Evolutionary conservation across 2,888 invertebrate species (phyloP).

Genomic region (Agrochola litura): DNA sequence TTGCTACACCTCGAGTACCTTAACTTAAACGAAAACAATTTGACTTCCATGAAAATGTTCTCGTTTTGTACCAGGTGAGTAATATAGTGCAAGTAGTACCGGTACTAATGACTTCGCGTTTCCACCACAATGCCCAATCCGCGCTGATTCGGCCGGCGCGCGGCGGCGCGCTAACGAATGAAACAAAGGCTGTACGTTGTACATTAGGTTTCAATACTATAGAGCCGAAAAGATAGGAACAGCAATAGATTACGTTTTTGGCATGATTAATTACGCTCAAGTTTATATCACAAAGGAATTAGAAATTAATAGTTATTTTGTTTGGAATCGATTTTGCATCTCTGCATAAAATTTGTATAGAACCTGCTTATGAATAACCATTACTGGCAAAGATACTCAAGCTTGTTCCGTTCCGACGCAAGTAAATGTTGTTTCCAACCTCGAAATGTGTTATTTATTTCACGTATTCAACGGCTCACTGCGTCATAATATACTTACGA

Average conservation of each 20-base stretch:
- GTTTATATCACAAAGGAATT: conserved; percentile 11
- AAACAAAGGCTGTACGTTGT: conserved; percentile 56
- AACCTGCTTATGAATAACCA: neutral
- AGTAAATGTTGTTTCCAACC: conserved; percentile 1
- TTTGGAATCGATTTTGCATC: neutral
- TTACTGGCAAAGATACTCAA: neutral
- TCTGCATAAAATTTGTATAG: neutral
- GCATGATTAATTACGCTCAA: conserved; percentile 25
- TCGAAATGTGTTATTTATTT: conserved; percentile 28
- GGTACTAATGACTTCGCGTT: conserved; percentile 45
- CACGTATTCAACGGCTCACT: conserved; percentile 24
- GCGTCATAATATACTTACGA: neutral
- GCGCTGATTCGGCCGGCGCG: conserved; percentile 52
- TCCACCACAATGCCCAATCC: conserved; percentile 58
- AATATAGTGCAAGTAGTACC: conserved; percentile 15
- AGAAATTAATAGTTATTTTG: neutral
- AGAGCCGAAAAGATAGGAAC: conserved; percentile 16
- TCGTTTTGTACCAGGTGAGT: conserved; percentile 83
- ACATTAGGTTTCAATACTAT: conserved; percentile 34
- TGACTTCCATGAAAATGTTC: conserved; percentile 89
- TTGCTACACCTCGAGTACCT: conserved; percentile 88
- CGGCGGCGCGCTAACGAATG: conserved; percentile 56
- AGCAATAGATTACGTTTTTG: conserved; percentile 35
- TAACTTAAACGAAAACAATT: conserved; percentile 89
- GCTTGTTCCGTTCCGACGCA: neutral